Conservation (phyloP, 2,888 invertebrate species). For the Zele albiditarsus region DNA sequence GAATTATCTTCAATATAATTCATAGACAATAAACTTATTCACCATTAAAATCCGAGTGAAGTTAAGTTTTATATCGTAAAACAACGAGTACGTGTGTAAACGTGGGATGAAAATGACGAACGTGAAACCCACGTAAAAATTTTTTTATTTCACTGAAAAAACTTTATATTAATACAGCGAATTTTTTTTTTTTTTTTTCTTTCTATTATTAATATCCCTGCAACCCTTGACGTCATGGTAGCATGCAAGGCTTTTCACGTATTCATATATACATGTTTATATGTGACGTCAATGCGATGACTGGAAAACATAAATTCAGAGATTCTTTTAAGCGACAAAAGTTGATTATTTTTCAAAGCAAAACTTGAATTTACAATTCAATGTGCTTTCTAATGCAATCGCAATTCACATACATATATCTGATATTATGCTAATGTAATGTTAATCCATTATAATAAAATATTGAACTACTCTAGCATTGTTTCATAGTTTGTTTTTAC, state of each 20-base stretch:
- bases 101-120: not conserved
- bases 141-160: not conserved
- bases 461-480: not conserved
- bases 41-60: not conserved
- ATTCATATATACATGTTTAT: not conserved
- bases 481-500: not conserved
- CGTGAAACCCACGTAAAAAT: not conserved
- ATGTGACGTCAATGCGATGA: not conserved
- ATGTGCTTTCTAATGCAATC: not conserved
- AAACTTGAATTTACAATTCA: not conserved
- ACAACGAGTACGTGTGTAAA: not conserved
- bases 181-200: not conserved
- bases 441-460: constrained; percentile 3
- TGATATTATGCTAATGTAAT: not conserved
- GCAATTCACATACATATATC: not conserved
- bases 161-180: not conserved
- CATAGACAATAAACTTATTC: not conserved
- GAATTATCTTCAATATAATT: not conserved
- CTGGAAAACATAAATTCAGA: not conserved
- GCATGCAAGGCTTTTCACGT: not conserved
- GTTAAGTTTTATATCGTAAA: not conserved
- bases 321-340: not conserved
- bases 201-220: not conserved
- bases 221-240: not conserved
- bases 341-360: not conserved